Evolutionary conservation across 1,140 invertebrate genomes (phyloP).

Genomic region (Drosophila nannoptera): DNA sequence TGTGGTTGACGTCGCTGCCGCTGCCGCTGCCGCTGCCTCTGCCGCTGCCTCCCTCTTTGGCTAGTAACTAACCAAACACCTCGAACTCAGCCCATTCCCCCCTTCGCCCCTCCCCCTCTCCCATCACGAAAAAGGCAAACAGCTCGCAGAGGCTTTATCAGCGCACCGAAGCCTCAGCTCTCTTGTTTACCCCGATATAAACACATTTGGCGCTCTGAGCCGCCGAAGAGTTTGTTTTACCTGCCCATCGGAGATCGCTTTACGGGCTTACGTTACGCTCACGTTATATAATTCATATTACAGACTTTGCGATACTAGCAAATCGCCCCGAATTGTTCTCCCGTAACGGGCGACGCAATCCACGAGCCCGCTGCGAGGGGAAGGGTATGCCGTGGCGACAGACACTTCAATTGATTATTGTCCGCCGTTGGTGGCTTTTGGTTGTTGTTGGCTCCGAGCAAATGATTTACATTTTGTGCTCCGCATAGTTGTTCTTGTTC

Average conservation of each 20-base stretch:
- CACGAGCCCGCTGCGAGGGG: neutral
- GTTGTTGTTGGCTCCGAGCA: slow-evolving; percentile 37
- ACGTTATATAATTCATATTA: no score
- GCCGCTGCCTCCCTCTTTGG: slow-evolving; percentile 15
- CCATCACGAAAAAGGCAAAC: slow-evolving; percentile 20
- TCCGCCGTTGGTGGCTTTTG: slow-evolving; percentile 34
- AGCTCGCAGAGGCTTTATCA: slow-evolving; percentile 8
- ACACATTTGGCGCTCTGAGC: neutral
- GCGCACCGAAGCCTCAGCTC: slow-evolving; percentile 17
- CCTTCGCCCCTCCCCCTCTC: slow-evolving; percentile 8
- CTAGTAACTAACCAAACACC: slow-evolving; percentile 35
- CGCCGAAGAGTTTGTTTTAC: no score
- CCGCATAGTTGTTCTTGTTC: slow-evolving; percentile 36
- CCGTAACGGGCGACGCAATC: neutral
- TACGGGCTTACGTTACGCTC: no score
- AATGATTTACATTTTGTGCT: slow-evolving; percentile 68
- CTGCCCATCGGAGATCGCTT: no score
- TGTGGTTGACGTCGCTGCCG: slow-evolving; percentile 53
- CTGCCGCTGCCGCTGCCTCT: slow-evolving; percentile 15
- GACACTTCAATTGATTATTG: slow-evolving; percentile 76
- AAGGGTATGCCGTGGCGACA: slow-evolving; percentile 47
- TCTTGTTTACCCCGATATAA: neutral
- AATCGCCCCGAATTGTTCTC: no score
- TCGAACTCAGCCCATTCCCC: slow-evolving; percentile 16
- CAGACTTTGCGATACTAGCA: no score